Evolutionary conservation across 2,113 vertebrate genomes (phyloP).

Genomic region (Agelaius tricolor): DNA sequence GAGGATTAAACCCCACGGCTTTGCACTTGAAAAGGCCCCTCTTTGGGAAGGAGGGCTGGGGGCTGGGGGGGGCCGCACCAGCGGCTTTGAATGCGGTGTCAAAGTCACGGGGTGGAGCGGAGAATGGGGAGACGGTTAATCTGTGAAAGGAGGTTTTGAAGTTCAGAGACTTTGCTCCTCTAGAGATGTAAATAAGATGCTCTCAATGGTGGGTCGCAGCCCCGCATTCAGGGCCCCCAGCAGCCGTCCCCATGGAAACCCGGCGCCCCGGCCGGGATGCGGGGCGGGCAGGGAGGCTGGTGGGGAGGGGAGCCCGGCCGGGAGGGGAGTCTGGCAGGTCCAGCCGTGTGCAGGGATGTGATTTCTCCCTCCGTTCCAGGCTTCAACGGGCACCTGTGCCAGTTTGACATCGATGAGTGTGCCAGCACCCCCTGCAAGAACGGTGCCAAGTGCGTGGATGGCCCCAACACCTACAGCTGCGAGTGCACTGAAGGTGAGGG

Average conservation of each 20-base stretch:
- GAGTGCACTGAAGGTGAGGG: slow-evolving; percentile 90
- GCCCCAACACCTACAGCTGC: slow-evolving; percentile 91
- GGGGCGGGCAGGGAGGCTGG: not conserved
- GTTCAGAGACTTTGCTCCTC: slow-evolving; percentile 69
- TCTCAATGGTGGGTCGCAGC: slow-evolving; percentile 63
- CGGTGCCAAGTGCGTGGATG: slow-evolving; percentile 90
- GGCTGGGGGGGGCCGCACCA: not conserved
- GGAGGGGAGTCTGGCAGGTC: not conserved
- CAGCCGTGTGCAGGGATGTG: fast-evolving
- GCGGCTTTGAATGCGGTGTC: slow-evolving; percentile 74
- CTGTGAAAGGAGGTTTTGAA: slow-evolving; percentile 58
- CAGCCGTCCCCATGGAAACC: slow-evolving; percentile 79
- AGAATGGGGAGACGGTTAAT: slow-evolving; percentile 71
- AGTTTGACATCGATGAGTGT: slow-evolving; percentile 91
- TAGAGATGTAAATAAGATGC: slow-evolving; percentile 83
- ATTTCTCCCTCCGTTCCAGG: slow-evolving; percentile 65
- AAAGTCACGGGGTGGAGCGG: slow-evolving; percentile 63
- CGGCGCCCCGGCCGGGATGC: slow-evolving; percentile 56
- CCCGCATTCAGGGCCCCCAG: slow-evolving; percentile 73
- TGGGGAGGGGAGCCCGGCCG: not conserved
- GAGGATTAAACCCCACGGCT: slow-evolving; percentile 55
- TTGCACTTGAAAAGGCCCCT: slow-evolving; percentile 73
- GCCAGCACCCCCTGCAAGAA: slow-evolving; percentile 96
- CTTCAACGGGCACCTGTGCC: slow-evolving; percentile 89
- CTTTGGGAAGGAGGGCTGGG: slow-evolving; percentile 50